phyloP scores from a whole-genome alignment of 2,888 invertebrate genomes.

The Cotesia congregata region DNA sequence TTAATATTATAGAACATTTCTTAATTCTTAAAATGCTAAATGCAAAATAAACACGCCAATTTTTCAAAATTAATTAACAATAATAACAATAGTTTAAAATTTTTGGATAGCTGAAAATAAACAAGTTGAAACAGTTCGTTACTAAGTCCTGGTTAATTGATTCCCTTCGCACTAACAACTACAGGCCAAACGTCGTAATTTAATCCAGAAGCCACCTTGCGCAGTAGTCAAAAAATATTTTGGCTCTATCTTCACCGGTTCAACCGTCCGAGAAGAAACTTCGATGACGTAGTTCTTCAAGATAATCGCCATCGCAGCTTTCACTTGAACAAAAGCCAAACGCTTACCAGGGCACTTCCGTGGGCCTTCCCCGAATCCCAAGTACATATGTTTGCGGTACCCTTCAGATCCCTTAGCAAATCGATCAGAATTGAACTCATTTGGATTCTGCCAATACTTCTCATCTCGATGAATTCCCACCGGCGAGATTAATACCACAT shows the following conservation, averaged over 20 bases:
- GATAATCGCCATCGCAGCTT: constrained; percentile 43
- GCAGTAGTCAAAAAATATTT: constrained; percentile 32
- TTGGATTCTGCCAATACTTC: constrained; percentile 43
- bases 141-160: too few species aligned
- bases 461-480: constrained; percentile 46
- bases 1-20: too few species aligned
- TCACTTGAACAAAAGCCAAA: constrained; percentile 43
- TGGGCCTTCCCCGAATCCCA: constrained; percentile 48
- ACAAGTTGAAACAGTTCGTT: too few species aligned
- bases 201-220: constrained; percentile 40
- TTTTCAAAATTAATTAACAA: too few species aligned
- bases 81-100: too few species aligned
- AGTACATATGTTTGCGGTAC: constrained; percentile 28
- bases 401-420: constrained; percentile 38
- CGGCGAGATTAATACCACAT: constrained; percentile 47
- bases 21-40: too few species aligned
- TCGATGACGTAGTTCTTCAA: constrained; percentile 42
- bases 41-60: too few species aligned
- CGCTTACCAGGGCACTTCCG: constrained; percentile 45
- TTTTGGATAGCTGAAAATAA: too few species aligned
- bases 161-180: too few species aligned
- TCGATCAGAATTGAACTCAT: constrained; percentile 46
- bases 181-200: neutral
- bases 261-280: constrained; percentile 41
- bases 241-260: constrained; percentile 41